These are phyloP conservation scores for Mustela lutreola DNA, from an alignment of 2,113 vertebrate species.

Conservation along the genomic window DNA sequence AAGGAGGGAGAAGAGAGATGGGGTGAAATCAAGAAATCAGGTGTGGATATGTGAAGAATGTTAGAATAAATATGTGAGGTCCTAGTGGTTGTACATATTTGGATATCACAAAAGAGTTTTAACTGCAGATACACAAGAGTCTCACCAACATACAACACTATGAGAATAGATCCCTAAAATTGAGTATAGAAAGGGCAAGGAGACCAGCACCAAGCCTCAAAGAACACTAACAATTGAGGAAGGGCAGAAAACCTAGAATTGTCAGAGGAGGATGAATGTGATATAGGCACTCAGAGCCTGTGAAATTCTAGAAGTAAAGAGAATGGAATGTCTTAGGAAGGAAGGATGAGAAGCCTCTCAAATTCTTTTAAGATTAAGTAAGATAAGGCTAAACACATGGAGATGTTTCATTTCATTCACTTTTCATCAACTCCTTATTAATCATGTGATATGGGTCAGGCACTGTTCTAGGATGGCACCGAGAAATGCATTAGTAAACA, in stretches of 20 bases:
- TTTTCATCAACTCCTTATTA: constrained; percentile 1
- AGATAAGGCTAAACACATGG: neutral
- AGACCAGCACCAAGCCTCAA: neutral
- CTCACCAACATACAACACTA: neutral
- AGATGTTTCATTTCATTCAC: constrained; percentile 27
- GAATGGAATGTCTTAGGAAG: neutral
- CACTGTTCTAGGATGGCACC: neutral
- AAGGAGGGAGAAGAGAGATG: neutral
- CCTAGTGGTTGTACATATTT: neutral
- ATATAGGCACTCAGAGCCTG: neutral
- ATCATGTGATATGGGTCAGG: neutral
- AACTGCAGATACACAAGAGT: neutral
- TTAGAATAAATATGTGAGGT: neutral
- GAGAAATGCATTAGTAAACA: neutral
- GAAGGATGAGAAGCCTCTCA: neutral
- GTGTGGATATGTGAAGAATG: neutral
- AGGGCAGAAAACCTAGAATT: neutral
- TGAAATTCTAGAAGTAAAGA: neutral
- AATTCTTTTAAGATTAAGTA: neutral
- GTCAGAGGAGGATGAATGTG: neutral
- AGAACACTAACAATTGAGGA: neutral
- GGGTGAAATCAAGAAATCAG: neutral
- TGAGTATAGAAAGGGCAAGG: neutral
- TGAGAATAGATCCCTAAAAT: neutral
- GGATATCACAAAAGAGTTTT: neutral